Evolutionary conservation across 2,888 invertebrate species (phyloP), one percentile per base, ranked within the genome.

Genomic region (Halictus quadricinctus): DNA sequence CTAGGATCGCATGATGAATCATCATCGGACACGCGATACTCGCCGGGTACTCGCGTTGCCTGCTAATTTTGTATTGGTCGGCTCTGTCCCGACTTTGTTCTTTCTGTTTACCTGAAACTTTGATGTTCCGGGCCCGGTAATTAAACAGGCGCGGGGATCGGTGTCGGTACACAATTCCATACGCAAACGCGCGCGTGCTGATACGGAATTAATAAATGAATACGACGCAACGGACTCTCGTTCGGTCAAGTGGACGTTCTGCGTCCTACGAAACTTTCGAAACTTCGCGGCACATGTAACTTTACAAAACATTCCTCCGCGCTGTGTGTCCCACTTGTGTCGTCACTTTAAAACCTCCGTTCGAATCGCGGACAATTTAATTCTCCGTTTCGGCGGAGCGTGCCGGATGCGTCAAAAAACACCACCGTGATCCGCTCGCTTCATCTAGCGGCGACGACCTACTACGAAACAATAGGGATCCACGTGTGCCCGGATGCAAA

Each of bases 1-100:
- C 74, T 77, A 70, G 64, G 60, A 85, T 81, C 70, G 86, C 41
- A 66, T 46, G 77, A 76, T 75, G 77, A 85, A 85, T 85, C 80
- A 86, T 79, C 50, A 74, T n/a, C 70, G 58, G 72, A 66, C 48
- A 86, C 41, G 18, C 74, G 82, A 86, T 85, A 77, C 77, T 66
- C 81, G 10, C 48, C 41, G 13, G 13, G 36, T 60, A 36, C 69
- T 66, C 77, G 72, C 58, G 74, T 70, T 41, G 48, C 76, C 18
- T 74, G 43, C 60, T 79, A 82, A 82, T 85, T 66, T 79, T 36
- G 48, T 29, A 76, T 81, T 18, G 13, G 70, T 60, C n/a, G 15
- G 29, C 10, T 66, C 36, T 29, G 29, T 74, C n/a, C 46, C 46
- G 15, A 58, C 10, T n/a, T 13, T 3, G 21, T 58, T 77, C 29